Conservation (phyloP, 2,888 invertebrate genomes). For the Philereme vetulata region DNA sequence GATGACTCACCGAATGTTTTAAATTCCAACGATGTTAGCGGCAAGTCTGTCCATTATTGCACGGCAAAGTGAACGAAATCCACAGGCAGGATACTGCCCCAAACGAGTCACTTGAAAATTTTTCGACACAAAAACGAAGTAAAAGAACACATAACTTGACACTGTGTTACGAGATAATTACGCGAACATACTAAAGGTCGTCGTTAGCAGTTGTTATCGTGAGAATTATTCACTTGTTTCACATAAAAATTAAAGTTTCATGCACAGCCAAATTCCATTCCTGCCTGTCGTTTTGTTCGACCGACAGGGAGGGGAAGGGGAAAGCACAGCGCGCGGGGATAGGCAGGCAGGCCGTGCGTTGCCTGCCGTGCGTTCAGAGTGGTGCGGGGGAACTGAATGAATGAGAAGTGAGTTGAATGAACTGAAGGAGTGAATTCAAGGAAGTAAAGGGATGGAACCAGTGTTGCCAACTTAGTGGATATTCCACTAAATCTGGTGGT, state of each 20-base stretch:
- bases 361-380: too few species aligned
- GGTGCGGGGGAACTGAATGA: too few species aligned
- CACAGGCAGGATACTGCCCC: constrained; percentile 74
- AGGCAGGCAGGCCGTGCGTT: too few species aligned
- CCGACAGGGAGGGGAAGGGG: constrained; percentile 9
- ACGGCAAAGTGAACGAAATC: constrained; percentile 68
- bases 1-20: constrained; percentile 82
- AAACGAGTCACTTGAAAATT: constrained; percentile 66
- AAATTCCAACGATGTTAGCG: constrained; percentile 79
- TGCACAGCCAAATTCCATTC: constrained; percentile 59
- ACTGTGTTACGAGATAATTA: constrained; percentile 49
- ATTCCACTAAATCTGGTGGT: too few species aligned
- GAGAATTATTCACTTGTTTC: constrained; percentile 73
- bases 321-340: neutral
- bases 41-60: constrained; percentile 76
- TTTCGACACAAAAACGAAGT: constrained; percentile 61
- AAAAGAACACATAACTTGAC: constrained; percentile 61
- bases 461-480: too few species aligned
- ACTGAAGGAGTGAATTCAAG: too few species aligned
- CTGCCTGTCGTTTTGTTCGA: constrained; percentile 61
- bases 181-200: constrained; percentile 54
- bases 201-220: constrained; percentile 55
- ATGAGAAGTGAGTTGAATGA: too few species aligned
- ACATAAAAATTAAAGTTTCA: constrained; percentile 51
- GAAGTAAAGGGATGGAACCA: too few species aligned